Evolutionary conservation across 2,888 invertebrate species (phyloP), one percentile per base, ranked within the genome.

Genomic region (Erpobdella octoculata): DNA sequence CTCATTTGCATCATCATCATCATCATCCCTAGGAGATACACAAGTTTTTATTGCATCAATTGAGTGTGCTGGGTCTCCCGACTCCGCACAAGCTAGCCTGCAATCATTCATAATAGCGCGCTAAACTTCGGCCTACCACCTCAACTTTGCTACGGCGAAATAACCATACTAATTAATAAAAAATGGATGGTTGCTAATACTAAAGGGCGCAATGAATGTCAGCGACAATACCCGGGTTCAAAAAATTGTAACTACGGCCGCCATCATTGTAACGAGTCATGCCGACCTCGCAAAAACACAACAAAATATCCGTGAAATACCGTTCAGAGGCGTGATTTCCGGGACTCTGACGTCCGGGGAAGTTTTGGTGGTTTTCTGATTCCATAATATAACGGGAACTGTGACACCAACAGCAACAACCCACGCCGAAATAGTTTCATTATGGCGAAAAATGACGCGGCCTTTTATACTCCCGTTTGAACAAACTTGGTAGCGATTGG

Each of bases 321-420:
- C 72, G 46, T 62, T 62, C 72, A 58, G 33, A 15, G 25, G 36
- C 36, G 38, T 69, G 68, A 33, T 38, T 36, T 15, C 53, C 36
- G 21, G 35, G 25, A 62, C 62, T 41, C 25, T 31, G 25, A 28
- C 41, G 18, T 62, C 62, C 41, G 28, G 61, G 28, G 25, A 28
- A n/a, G 21, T 35, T 28, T 62, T 83, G 83, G 85, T 85, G 84
- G 81, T 81, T 83, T 81, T 82, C 83, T 79, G 83, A 82, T 81
- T 84, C 85, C 85, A 86, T 86, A 82, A 73, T 78, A 78, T 77
- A 76, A 72, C 77, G 76, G 75, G 78, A 81, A 81, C 81, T 48
- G 31, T 28, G n/a, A 78, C 75, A 74, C 75, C 71, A 75, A 74
- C 76, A 76, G 77, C 76, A 76, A 78, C 46, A 35, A 31, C 31